Evolutionary conservation across 2,797 vertebrate genomes (phyloP).

Genomic region (Gastrophryne carolinensis): DNA sequence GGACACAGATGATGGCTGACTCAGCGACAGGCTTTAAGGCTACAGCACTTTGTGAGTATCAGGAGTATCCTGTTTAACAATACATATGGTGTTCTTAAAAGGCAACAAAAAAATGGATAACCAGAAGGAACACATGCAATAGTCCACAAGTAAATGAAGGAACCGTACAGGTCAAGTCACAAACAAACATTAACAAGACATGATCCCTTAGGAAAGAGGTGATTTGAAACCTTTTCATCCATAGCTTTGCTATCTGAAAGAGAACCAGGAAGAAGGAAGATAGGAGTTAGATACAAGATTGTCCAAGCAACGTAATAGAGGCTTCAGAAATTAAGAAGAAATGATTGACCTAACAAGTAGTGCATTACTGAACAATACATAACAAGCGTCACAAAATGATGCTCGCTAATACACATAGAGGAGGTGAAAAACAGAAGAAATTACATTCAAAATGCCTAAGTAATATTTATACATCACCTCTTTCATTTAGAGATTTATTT

Average conservation of each 20-base stretch:
- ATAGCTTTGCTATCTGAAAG: conserved; percentile 92
- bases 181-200: conserved; percentile 71
- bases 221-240: conserved; percentile 95
- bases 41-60: conserved; percentile 60
- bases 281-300: conserved; percentile 70
- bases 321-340: conserved; percentile 37
- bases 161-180: conserved; percentile 69
- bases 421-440: too few relatives aligned
- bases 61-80: conserved; percentile 60
- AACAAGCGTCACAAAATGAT: too few relatives aligned
- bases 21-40: conserved; percentile 65
- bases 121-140: conserved; percentile 69
- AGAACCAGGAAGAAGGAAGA: conserved; percentile 77
- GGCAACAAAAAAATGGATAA: conserved; percentile 70
- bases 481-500: too few relatives aligned
- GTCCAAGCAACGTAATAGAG: conserved; percentile 53
- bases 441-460: too few relatives aligned
- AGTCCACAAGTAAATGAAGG: conserved; percentile 68
- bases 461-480: too few relatives aligned
- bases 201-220: conserved; percentile 66
- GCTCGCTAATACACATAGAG: too few relatives aligned
- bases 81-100: conserved; percentile 59
- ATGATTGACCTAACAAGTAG: background rate
- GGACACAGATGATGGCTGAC: conserved; percentile 55
- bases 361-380: background rate